A percentile compares a stretch with the other conserved stretches of the same genome.
Conservation (phyloP, 2,888 invertebrate species). For the Trichacis sp. region DNA sequence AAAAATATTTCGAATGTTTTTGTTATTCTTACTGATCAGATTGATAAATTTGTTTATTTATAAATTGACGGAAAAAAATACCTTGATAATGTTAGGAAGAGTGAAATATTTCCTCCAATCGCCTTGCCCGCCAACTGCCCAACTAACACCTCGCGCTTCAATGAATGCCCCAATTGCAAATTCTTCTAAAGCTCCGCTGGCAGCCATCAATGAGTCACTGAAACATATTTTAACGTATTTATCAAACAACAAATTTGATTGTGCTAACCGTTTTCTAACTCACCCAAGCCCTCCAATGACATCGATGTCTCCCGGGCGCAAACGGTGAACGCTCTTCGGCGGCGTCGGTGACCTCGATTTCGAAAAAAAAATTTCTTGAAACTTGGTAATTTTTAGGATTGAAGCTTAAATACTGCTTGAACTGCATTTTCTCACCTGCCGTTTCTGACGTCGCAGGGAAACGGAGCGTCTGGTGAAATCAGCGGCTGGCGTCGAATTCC, state of each 20-base stretch:
- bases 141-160: conserved; percentile 81
- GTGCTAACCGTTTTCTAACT: no score
- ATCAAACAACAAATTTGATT: no score
- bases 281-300: conserved; percentile 78
- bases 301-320: conserved; percentile 79
- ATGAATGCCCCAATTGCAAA: conserved; percentile 80
- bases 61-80: no score
- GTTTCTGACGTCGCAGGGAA: conserved; percentile 62
- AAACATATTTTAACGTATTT: no score
- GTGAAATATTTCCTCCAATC: conserved; percentile 79
- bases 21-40: background rate
- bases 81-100: conserved; percentile 76
- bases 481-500: conserved; percentile 56
- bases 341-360: conserved; percentile 51
- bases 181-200: conserved; percentile 80
- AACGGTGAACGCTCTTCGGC: conserved; percentile 77
- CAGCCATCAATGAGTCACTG: conserved; percentile 78
- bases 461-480: conserved; percentile 54
- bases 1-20: background rate
- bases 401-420: background rate
- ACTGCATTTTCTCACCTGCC: background rate
- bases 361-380: conserved; percentile 12
- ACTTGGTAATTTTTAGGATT: background rate
- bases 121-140: conserved; percentile 80
- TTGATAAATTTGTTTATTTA: no score